Evolutionary conservation across 2,113 vertebrate genomes (phyloP), one percentile per base, ranked within the genome.

Genomic region (Barbus barbus): DNA sequence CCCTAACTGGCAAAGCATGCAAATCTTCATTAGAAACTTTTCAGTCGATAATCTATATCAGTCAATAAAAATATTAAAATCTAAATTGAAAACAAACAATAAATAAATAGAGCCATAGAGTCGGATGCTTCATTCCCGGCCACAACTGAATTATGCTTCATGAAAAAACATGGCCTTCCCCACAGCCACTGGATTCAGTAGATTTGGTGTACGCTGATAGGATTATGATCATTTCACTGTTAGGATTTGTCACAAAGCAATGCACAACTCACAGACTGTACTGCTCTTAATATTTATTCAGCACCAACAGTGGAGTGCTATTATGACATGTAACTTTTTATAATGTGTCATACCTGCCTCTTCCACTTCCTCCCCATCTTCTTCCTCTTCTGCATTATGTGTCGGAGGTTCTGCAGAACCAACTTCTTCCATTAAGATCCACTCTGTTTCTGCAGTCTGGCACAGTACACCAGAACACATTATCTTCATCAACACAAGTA

Each of bases 351-450:
- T 80, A 90, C 87, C 86, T 86, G 90, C 81, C n/a, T 86, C 90
- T 67, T 86, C 88, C n/a, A 86, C 69, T 48, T 86, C 87, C 18
- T 88, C 87, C 2, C 38, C 75, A 67, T 91, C 84, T 46, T 89
- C 90, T n/a, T 83, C 84, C 5, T 88, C 88, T n/a, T 90, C 84
- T 18, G 38, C 28, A 41, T 78, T 71, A 18, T 33, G 46, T 22
- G 44, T 65, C 36, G 61, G 9, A n/a, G 58, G 58, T 31, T 89
- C 89, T 74, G 85, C 78, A 56, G 31, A 56, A 38, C 73, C 75
- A 20, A 91, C 86, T 61, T 90, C 83, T n/a, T 90, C 82, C 89
- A 91, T 87, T 60, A 86, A n/a, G 44, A 90, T 92, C 16, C 69
- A 67, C 74, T 90, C 90, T 0, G 86, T 78, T 60, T 76, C 82